Conservation (phyloP, 2,113 vertebrate species). For the Microtus montanus region DNA sequence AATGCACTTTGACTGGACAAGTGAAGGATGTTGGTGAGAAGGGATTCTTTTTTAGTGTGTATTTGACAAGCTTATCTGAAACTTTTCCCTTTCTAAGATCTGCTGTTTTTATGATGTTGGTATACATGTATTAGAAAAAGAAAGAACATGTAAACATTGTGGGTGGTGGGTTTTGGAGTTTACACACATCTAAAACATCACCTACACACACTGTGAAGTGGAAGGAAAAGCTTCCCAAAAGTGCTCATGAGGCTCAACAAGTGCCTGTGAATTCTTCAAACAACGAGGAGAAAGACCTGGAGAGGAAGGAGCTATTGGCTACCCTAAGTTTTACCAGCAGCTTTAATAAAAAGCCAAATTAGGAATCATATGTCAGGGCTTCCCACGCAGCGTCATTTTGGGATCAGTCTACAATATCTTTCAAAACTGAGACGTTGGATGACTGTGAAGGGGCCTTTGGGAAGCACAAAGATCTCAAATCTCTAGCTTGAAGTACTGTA, state of each 20-base stretch:
- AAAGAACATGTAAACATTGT: not conserved
- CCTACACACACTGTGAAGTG: too few species aligned
- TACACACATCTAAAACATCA: not conserved
- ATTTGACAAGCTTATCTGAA: not conserved
- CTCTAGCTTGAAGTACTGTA: not conserved
- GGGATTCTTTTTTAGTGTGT: not conserved
- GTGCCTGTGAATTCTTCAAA: not conserved
- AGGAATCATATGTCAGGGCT: not conserved
- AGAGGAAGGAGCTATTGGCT: not conserved
- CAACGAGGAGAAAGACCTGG: not conserved
- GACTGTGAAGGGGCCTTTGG: not conserved
- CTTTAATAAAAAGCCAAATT: constrained; percentile 17
- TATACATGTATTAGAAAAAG: not conserved
- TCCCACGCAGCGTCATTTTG: not conserved
- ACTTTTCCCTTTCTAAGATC: not conserved
- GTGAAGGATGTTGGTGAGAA: not conserved
- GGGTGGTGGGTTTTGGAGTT: not conserved
- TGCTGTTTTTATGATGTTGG: not conserved
- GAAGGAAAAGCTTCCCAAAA: not conserved
- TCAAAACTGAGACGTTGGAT: not conserved
- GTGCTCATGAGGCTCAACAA: not conserved
- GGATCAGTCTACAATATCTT: not conserved
- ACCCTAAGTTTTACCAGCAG: not conserved
- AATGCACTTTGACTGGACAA: not conserved
- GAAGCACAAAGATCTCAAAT: not conserved